A percentile compares a stretch with the other conserved stretches of the same genome.
Evolutionary conservation across 64 coral and sea anemone genomes (phyloP).

Genomic region (Porites lutea): DNA sequence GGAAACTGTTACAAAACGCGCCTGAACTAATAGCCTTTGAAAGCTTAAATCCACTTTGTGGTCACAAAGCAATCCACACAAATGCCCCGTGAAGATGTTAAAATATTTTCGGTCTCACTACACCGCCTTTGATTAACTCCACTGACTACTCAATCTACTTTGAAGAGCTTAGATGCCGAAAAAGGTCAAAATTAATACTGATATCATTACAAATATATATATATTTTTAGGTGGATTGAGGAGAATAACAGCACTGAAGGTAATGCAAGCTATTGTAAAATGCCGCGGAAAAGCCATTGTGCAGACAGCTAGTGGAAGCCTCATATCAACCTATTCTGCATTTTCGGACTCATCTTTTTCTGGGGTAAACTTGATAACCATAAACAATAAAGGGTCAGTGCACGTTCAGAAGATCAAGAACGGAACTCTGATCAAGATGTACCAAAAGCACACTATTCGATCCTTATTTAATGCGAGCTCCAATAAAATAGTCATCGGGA

Average conservation of each 20-base stretch:
- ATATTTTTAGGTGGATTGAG: constrained; percentile 18
- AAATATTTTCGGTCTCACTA: no score
- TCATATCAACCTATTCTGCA: constrained; percentile 35
- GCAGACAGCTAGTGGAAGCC: constrained; percentile 44
- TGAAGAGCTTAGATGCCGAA: no score
- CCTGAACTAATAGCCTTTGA: no score
- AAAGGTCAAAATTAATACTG: no score
- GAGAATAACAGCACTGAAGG: constrained; percentile 36
- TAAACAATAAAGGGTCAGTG: constrained; percentile 28
- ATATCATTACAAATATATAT: neutral
- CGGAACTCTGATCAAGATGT: constrained; percentile 29
- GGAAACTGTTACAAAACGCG: no score
- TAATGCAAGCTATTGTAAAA: constrained; percentile 66
- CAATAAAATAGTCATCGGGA: constrained; percentile 18
- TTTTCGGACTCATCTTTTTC: constrained; percentile 14
- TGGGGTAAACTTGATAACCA: constrained; percentile 61
- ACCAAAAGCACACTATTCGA: constrained; percentile 39
- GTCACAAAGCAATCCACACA: no score
- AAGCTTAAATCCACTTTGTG: no score
- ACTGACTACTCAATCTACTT: no score
- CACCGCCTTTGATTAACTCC: no score
- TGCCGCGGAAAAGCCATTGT: constrained; percentile 64
- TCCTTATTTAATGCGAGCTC: constrained; percentile 18
- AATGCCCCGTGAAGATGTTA: no score
- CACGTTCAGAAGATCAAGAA: constrained; percentile 26